Evolutionary conservation across 2,888 invertebrate species (phyloP), one percentile per base, ranked within the genome.

Genomic region (Ametastegia equiseti): DNA sequence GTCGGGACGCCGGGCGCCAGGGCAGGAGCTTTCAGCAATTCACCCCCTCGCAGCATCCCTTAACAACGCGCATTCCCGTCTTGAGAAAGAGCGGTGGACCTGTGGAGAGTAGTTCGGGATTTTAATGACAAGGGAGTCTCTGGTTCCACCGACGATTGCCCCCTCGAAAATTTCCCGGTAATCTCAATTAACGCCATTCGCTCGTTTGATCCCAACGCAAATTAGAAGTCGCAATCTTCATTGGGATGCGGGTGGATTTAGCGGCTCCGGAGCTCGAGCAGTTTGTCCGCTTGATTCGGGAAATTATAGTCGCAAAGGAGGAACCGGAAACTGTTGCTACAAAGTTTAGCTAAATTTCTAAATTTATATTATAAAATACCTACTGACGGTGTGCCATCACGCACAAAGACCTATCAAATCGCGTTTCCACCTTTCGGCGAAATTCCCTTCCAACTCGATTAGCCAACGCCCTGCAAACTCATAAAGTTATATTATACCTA

Each of bases 1-100:
- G 83, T 85, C 86, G 86, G 86, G 86, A 87, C 87, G 87, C 86
- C 86, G 86, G 86, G 78, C 78, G 78, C 60, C 78, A 60, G 30
- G 54, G 19, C 45, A 27, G 45, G 23, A 71, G 71, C 45, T 50
- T 54, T 45, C 19, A 19, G 75, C 36, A 2, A 54, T 15, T 54
- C 54, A 75, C 75, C 75, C 75, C 75, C 71, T 54, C 33, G 75
- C 75, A 75, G 50, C 75, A 75, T 75, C 75, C 75, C 75, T 75
- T 36, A n/a, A 30, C 50, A 50, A 75, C 75, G 75, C 75, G 75
- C 75, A 75, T 75, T 75, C 75, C 27, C 75, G 36, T 75, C 54
- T 54, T 36, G 33, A n/a, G 5, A 75, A 33, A 50, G 54, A 75
- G 39, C 33, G 30, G 30, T 11, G n/a, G 33, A 27, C 45, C 47